Evolutionary conservation across 2,888 invertebrate species (phyloP).

Genomic region (Himalopsyche japonica): DNA sequence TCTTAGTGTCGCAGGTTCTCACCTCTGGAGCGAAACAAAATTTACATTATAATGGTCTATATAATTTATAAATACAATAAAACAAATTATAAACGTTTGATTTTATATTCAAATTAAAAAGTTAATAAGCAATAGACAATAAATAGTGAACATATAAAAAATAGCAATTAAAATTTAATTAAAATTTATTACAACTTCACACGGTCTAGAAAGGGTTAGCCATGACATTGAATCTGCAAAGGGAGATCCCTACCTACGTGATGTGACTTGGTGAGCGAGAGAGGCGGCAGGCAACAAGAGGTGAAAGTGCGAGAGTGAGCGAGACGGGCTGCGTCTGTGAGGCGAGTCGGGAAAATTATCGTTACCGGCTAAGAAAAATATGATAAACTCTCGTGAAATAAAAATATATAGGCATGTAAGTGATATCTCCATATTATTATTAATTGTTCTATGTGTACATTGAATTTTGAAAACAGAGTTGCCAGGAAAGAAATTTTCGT

Average conservation of each 20-base stretch:
- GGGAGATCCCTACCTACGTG: background rate
- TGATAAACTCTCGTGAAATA: background rate
- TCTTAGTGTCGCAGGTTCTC: too few relatives aligned
- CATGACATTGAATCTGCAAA: conserved; percentile 18
- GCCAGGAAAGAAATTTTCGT: background rate
- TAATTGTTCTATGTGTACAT: too few relatives aligned
- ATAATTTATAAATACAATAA: too few relatives aligned
- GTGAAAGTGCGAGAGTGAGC: background rate
- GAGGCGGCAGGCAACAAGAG: background rate
- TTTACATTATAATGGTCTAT: too few relatives aligned
- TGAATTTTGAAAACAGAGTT: background rate
- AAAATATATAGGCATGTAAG: background rate
- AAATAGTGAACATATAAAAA: too few relatives aligned
- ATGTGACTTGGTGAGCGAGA: background rate
- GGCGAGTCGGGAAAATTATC: background rate
- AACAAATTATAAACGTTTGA: too few relatives aligned
- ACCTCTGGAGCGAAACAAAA: too few relatives aligned
- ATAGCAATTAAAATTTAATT: too few relatives aligned
- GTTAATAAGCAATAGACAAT: too few relatives aligned
- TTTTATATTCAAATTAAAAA: too few relatives aligned
- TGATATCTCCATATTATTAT: too few relatives aligned
- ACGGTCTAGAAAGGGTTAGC: background rate
- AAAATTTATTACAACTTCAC: too few relatives aligned
- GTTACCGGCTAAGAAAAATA: background rate
- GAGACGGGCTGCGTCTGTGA: background rate